Conservation (phyloP, 2,113 vertebrate species). For the Panthera leo region DNA sequence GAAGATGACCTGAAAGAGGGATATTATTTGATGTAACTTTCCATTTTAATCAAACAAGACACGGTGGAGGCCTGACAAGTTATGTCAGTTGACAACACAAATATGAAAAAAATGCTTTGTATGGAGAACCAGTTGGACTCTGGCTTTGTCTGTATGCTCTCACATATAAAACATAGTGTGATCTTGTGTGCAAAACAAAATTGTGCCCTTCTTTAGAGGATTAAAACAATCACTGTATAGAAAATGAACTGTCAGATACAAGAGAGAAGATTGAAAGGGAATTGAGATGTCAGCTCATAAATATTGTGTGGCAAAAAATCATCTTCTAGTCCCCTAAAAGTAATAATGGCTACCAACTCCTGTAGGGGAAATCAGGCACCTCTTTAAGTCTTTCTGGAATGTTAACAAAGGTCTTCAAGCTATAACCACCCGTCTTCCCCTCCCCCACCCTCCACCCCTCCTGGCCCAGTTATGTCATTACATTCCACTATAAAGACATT, state of each 20-base stretch:
- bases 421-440: neutral
- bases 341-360: neutral
- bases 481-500: neutral
- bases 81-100: neutral
- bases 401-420: neutral
- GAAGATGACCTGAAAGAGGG: neutral
- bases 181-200: neutral
- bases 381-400: neutral
- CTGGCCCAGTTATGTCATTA: neutral
- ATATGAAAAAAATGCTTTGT: neutral
- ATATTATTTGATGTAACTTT: neutral
- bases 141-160: neutral
- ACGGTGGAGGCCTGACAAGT: neutral
- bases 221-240: neutral
- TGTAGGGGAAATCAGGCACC: neutral
- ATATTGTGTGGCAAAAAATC: neutral
- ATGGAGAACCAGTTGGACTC: neutral
- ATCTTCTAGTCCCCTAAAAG: neutral
- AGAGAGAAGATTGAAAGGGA: neutral
- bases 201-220: neutral
- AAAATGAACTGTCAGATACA: neutral
- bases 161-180: neutral
- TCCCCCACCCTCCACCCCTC: neutral
- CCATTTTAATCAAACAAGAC: neutral
- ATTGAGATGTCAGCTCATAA: slow-evolving; percentile 2